These are phyloP conservation scores for Leptodactylus fuscus DNA, from an alignment of 2,113 vertebrate species.

Conservation along the genomic window DNA sequence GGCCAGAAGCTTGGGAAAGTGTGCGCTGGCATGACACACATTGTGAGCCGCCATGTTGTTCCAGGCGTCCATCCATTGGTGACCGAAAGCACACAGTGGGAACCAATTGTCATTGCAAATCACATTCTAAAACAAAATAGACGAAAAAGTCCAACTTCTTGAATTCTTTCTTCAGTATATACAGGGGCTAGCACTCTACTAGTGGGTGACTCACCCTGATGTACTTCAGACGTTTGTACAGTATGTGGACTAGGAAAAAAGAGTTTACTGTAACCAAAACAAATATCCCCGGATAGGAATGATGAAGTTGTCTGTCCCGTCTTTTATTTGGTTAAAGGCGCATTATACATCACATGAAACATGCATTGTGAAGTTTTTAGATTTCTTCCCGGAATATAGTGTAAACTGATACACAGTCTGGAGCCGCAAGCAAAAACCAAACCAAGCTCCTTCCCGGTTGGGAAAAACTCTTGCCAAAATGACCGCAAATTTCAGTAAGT, in stretches of 20 bases:
- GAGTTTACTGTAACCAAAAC: constrained; percentile 42
- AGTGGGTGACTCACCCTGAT: constrained; percentile 20
- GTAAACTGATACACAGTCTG: constrained; percentile 34
- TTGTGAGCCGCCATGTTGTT: no score
- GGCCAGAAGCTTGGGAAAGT: no score
- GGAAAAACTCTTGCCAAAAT: constrained; percentile 11
- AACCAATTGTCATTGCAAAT: background rate
- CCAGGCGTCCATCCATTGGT: background rate
- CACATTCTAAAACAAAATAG: background rate
- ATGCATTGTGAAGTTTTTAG: constrained; percentile 23
- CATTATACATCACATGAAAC: constrained; percentile 32
- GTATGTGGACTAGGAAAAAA: background rate
- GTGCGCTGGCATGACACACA: no score
- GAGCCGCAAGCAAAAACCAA: constrained; percentile 2
- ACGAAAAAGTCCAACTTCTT: background rate
- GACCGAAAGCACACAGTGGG: background rate
- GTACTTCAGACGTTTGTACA: constrained; percentile 18
- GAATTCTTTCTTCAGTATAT: background rate
- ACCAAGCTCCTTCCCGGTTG: background rate
- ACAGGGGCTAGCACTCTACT: background rate
- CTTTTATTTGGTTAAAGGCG: constrained; percentile 36
- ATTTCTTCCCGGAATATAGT: constrained; percentile 39
- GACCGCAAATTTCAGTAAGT: background rate
- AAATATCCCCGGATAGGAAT: background rate
- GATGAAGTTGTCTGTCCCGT: background rate